Evolutionary conservation across 2,113 vertebrate species (phyloP).

Genomic region (Orthochromis indermauri): DNA sequence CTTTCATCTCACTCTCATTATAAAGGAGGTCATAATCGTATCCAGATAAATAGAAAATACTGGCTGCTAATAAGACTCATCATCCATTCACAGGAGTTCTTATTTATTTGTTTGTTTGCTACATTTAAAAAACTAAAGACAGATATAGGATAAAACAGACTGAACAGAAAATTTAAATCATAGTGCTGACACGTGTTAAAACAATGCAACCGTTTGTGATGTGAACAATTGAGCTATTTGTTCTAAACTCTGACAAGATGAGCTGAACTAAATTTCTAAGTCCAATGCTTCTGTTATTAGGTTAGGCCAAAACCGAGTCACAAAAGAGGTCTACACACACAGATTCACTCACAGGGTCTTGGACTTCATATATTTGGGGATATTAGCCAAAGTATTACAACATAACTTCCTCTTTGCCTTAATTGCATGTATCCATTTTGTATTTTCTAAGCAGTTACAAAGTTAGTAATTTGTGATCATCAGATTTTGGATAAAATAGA

Average conservation of each 20-base stretch:
- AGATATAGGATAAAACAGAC: background rate
- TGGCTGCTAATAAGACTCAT: background rate
- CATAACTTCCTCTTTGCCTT: background rate
- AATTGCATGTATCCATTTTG: background rate
- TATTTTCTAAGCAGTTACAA: background rate
- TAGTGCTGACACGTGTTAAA: background rate
- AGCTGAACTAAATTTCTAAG: background rate
- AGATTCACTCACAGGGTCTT: background rate
- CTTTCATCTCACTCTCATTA: background rate
- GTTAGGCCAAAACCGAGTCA: background rate
- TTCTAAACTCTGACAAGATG: background rate
- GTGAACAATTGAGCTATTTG: background rate
- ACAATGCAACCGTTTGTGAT: background rate
- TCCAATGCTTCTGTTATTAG: background rate
- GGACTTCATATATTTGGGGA: background rate
- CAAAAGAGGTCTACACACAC: background rate
- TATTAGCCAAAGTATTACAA: background rate
- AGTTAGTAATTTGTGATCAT: background rate
- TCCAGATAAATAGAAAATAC: constrained; percentile 9
- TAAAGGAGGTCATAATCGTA: constrained; percentile 8
- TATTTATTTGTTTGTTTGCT: background rate
- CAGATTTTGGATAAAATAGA: background rate
- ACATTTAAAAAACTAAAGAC: background rate
- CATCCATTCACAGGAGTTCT: background rate
- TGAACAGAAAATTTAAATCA: background rate